Evolutionary conservation across 2,113 vertebrate genomes (phyloP).

Genomic region (Corythoichthys haematopterus): DNA sequence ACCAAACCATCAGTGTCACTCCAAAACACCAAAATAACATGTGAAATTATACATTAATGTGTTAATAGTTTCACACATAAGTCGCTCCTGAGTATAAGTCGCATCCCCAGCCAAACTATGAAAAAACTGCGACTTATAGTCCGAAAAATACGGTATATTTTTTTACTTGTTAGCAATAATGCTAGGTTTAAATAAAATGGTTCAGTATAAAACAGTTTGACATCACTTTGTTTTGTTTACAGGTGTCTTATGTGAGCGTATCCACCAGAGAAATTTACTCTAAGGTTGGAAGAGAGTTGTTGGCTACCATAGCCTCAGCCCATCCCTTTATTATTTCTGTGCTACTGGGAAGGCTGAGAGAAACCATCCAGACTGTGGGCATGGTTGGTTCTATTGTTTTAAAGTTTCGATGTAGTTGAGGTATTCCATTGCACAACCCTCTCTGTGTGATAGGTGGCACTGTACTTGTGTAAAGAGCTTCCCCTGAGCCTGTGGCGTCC

Average conservation of each 20-base stretch:
- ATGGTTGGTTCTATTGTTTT: slow-evolving; percentile 77
- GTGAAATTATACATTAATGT: no score
- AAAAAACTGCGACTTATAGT: no score
- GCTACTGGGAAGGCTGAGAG: slow-evolving; percentile 80
- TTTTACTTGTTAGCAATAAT: no score
- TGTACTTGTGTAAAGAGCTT: slow-evolving; percentile 96
- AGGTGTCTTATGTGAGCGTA: slow-evolving; percentile 89
- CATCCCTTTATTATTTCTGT: slow-evolving; percentile 85
- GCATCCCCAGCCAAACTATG: no score
- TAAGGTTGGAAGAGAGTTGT: slow-evolving; percentile 90
- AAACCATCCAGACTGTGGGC: slow-evolving; percentile 89
- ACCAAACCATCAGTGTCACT: no score
- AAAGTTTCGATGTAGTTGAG: not conserved
- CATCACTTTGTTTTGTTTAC: slow-evolving; percentile 10
- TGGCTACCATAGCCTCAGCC: slow-evolving; percentile 81
- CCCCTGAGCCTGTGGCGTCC: slow-evolving; percentile 87
- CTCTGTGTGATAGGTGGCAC: slow-evolving; percentile 77
- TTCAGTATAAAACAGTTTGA: not conserved
- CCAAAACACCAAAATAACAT: no score
- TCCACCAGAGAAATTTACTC: slow-evolving; percentile 91
- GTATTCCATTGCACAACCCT: not conserved
- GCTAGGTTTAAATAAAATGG: no score
- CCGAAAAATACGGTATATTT: no score
- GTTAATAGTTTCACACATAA: no score
- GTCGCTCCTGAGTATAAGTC: no score